Base-by-base conservation (phyloP, 2,113 vertebrate genomes). In the Columba livia region DNA sequence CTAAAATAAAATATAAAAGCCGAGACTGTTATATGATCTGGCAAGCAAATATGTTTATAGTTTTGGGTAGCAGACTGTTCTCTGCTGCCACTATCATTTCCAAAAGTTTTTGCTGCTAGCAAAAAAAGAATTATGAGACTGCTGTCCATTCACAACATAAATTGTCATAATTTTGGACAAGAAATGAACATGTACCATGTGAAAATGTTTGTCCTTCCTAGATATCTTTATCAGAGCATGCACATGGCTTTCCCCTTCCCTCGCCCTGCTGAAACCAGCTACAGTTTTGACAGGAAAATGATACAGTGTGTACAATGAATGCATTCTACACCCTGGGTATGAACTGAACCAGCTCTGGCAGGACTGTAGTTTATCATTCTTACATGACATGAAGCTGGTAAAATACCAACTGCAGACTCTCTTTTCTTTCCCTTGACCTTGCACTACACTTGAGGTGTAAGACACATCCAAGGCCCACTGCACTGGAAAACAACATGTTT, bases 211-310 rank as follows among this genome's bases (percentile, higher is more conserved):
- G 94, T 80, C 56, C 79, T 93, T 90, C 88, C 42, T 38, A 90
- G 90, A 92, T 96, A 93, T 60, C 67, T 96, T 88, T 94, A 95
- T 96, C 92, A 88, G 83, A 78, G 80, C 15, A 25, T 60, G 69
- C 92, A 95, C 60, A 90, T 84, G 88, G 79, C 69, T 93, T 94
- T 8, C 10, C 21, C 20, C 64, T 95, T 74, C 60, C 60, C 79
- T 73, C 20, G 15, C n/a, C n/a, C 60, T 67, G 64, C 36, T 90
- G 64, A 92, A 80, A 90, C 25, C 40, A 65, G 5, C 69, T 73
- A 58, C 72, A 80, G 23, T 70, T 94, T 94, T 97, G 88, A 93
- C 94, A 95, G 89, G 83, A 26, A 89, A 81, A 86, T 93, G 88
- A 83, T 80, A 84, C 42, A 89, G 56, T 84, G 69, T 1, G 0